Conservation (phyloP, 2,797 vertebrate genomes). For the Spea hammondii region DNA sequence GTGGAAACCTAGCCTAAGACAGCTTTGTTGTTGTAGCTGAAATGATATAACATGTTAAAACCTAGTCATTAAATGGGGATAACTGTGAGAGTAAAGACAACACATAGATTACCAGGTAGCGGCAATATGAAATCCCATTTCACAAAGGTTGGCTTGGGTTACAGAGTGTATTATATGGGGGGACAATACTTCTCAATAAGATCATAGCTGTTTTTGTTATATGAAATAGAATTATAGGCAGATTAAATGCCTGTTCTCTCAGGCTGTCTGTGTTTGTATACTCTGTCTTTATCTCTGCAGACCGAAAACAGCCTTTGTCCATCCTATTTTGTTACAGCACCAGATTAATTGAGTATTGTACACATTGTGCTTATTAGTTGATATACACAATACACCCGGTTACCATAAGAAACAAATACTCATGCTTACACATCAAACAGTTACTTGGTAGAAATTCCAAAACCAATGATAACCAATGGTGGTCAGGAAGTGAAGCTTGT, state of each 20-base stretch:
- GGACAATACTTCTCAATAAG: conserved; percentile 11
- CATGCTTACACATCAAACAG: too few species aligned
- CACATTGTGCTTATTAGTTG: too few species aligned
- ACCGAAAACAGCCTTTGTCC: background rate
- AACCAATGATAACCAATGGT: too few species aligned
- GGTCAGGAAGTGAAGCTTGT: too few species aligned
- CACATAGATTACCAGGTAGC: conserved; percentile 32
- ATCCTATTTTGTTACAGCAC: too few species aligned
- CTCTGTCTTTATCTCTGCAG: background rate
- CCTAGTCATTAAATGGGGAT: conserved; percentile 38
- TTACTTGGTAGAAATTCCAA: too few species aligned
- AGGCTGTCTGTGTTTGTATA: background rate
- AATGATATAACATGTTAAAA: background rate
- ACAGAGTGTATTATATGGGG: conserved; percentile 17
- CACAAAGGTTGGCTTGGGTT: background rate
- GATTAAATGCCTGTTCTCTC: too few species aligned
- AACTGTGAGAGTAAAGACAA: conserved; percentile 28
- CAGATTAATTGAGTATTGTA: too few species aligned
- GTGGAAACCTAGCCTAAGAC: too few species aligned
- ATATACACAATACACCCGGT: too few species aligned
- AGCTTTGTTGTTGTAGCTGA: conserved; percentile 21
- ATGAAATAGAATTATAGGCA: conserved; percentile 28
- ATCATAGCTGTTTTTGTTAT: conserved; percentile 15
- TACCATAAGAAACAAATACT: too few species aligned
- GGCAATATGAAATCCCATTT: conserved; percentile 24